Conservation (phyloP, 2,113 vertebrate genomes). For the Plecturocebus donacophilus region DNA sequence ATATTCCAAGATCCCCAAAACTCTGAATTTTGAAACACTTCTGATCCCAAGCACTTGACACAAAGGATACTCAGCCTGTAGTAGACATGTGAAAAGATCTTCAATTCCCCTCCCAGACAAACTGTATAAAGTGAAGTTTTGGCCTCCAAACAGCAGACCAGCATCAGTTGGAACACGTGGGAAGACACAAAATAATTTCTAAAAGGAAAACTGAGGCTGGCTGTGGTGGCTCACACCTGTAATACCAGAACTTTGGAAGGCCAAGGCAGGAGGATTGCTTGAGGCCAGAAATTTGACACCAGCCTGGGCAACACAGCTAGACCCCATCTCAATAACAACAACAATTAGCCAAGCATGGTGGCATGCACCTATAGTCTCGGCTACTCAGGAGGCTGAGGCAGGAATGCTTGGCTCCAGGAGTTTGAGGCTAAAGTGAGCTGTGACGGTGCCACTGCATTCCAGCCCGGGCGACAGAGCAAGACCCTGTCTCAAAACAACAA, state of each 20-base stretch:
- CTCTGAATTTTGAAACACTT: neutral
- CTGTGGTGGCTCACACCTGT: neutral
- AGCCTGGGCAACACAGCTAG: neutral
- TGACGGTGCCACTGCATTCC: neutral
- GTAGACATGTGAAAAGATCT: neutral
- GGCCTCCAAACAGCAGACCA: neutral
- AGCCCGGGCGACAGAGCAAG: neutral
- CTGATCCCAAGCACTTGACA: neutral
- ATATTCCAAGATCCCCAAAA: neutral
- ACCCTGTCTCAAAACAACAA: neutral
- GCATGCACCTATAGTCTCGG: neutral
- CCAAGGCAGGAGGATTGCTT: neutral
- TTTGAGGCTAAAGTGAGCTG: neutral
- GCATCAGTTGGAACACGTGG: neutral
- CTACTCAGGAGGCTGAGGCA: neutral
- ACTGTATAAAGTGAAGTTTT: neutral
- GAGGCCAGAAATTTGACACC: neutral
- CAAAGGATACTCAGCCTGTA: neutral
- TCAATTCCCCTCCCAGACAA: neutral
- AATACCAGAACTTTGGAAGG: neutral
- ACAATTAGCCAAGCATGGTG: too few species aligned
- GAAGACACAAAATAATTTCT: neutral
- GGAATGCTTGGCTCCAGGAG: neutral
- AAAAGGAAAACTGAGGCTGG: neutral
- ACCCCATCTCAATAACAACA: neutral